Conservation (phyloP, 2,797 vertebrate species). For the Epinephelus coioides region DNA sequence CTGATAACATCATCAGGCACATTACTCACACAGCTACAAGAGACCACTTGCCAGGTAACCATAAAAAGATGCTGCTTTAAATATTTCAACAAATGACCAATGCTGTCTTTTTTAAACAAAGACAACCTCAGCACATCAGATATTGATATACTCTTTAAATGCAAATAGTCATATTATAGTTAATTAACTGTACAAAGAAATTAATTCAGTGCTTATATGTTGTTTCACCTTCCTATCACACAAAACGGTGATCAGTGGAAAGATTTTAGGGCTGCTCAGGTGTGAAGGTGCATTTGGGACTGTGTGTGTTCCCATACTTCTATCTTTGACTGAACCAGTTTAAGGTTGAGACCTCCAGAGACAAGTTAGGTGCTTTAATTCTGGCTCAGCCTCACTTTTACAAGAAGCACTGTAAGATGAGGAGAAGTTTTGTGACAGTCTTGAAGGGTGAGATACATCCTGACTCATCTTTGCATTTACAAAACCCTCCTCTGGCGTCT, state of each 20-base stretch:
- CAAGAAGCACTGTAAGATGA: neutral
- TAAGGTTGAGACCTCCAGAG: neutral
- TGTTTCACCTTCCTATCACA: neutral
- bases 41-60: too few relatives aligned
- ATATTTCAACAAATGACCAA: too few relatives aligned
- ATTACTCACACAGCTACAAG: too few relatives aligned
- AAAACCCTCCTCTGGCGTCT: conserved; percentile 1
- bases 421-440: neutral
- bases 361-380: neutral
- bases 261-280: neutral
- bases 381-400: neutral
- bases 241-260: neutral
- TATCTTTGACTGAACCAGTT: neutral
- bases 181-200: neutral
- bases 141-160: neutral
- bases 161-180: too few relatives aligned
- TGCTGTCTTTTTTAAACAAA: neutral
- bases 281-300: neutral
- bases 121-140: too few relatives aligned
- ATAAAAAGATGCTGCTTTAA: too few relatives aligned
- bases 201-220: neutral
- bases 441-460: conserved; percentile 12
- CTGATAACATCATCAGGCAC: too few relatives aligned
- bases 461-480: neutral
- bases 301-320: neutral